Conservation (phyloP, 2,797 vertebrate genomes). For the Thalassophryne amazonica region DNA sequence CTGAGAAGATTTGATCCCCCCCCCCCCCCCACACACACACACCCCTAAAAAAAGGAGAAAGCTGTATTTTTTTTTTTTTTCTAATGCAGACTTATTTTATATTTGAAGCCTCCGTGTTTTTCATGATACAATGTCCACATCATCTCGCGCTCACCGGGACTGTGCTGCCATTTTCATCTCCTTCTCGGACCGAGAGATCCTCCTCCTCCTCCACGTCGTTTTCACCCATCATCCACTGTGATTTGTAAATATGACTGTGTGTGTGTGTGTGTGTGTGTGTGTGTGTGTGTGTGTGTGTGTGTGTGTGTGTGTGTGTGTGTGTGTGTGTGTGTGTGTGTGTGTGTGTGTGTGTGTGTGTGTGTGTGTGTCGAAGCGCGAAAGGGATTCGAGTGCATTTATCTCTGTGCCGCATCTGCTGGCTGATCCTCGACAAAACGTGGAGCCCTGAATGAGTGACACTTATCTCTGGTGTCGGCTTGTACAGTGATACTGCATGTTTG, state of each 20-base stretch:
- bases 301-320: constrained; percentile 53
- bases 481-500: constrained; percentile 97
- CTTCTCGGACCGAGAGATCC: constrained; percentile 53
- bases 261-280: constrained; percentile 24
- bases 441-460: constrained; percentile 86
- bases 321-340: not conserved
- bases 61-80: too few species aligned
- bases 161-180: constrained; percentile 62
- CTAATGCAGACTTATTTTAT: too few species aligned
- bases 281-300: not conserved
- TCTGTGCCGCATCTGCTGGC: constrained; percentile 77
- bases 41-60: too few species aligned
- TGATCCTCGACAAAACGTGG: constrained; percentile 84
- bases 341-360: not conserved
- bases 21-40: too few species aligned
- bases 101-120: constrained; percentile 48
- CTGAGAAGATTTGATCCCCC: constrained; percentile 43
- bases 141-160: constrained; percentile 52
- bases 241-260: constrained; percentile 79
- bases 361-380: constrained; percentile 7
- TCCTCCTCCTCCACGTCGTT: constrained; percentile 42
- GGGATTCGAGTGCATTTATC: constrained; percentile 21
- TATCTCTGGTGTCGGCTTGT: constrained; percentile 93
- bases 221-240: constrained; percentile 79
- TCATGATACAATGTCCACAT: too few species aligned